Evolutionary conservation across 2,888 invertebrate genomes (phyloP).

Genomic region (Sthenelais limicola): DNA sequence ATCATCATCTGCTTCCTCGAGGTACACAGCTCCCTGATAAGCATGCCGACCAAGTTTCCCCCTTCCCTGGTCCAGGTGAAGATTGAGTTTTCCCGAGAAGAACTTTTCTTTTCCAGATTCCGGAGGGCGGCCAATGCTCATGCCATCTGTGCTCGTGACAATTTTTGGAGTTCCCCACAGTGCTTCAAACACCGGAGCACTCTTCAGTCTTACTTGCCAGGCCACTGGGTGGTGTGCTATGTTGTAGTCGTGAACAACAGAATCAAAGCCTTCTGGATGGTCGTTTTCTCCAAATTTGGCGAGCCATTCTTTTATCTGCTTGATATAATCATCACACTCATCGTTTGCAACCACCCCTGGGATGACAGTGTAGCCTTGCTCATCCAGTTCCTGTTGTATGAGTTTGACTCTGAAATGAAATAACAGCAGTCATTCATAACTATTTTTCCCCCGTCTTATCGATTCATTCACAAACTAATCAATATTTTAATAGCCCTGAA

Average conservation of each 20-base stretch:
- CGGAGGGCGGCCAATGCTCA: conserved; percentile 65
- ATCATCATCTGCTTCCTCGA: conserved; percentile 54
- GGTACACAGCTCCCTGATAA: conserved; percentile 59
- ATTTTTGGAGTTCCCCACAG: conserved; percentile 64
- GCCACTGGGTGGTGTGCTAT: conserved; percentile 59
- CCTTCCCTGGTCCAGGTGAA: conserved; percentile 61
- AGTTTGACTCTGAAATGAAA: too few relatives aligned
- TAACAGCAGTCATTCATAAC: too few relatives aligned
- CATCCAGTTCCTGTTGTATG: too few relatives aligned
- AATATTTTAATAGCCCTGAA: too few relatives aligned
- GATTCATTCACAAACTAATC: too few relatives aligned
- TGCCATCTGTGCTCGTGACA: conserved; percentile 61
- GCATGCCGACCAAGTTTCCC: conserved; percentile 60
- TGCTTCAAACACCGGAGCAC: conserved; percentile 60
- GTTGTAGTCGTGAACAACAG: conserved; percentile 60
- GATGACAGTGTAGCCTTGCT: too few relatives aligned
- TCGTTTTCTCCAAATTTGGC: too few relatives aligned
- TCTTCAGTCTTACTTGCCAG: conserved; percentile 59
- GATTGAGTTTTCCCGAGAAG: too few relatives aligned
- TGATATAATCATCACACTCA: too few relatives aligned
- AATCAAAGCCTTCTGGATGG: conserved; percentile 51
- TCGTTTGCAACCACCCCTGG: too few relatives aligned
- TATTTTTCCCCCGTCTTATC: too few relatives aligned
- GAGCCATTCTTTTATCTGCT: too few relatives aligned
- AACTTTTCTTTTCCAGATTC: conserved; percentile 57